Conservation (phyloP, 2,113 vertebrate species). For the Noturus placidus region DNA sequence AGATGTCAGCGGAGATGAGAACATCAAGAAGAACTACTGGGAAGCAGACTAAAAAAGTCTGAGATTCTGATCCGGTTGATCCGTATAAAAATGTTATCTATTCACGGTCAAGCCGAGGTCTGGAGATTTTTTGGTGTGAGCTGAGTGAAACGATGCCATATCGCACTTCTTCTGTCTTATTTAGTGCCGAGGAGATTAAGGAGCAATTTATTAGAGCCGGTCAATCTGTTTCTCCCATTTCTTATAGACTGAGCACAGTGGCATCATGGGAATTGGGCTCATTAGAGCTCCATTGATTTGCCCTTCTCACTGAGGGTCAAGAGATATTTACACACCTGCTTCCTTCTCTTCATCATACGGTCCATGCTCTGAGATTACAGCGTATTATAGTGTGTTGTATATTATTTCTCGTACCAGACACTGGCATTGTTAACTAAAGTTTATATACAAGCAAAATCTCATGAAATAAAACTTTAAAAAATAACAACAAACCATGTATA, state of each 20-base stretch:
- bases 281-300: conserved; percentile 22
- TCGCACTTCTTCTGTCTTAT: conserved; percentile 20
- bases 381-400: background rate
- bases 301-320: conserved; percentile 18
- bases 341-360: background rate
- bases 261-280: conserved; percentile 26
- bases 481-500: background rate
- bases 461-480: background rate
- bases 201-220: conserved; percentile 30
- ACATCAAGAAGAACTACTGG: too few relatives aligned
- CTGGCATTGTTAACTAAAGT: background rate
- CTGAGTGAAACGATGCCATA: conserved; percentile 18
- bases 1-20: too few relatives aligned
- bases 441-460: background rate
- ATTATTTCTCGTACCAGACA: background rate
- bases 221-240: conserved; percentile 7
- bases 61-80: background rate
- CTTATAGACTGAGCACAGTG: background rate
- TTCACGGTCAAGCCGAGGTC: background rate
- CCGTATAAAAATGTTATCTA: conserved; percentile 4
- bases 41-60: background rate
- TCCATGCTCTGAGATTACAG: background rate
- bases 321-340: conserved; percentile 17
- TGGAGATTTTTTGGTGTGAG: background rate
- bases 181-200: conserved; percentile 24